Conservation (phyloP, 2,113 vertebrate species). For the Turdus rufiventris region DNA sequence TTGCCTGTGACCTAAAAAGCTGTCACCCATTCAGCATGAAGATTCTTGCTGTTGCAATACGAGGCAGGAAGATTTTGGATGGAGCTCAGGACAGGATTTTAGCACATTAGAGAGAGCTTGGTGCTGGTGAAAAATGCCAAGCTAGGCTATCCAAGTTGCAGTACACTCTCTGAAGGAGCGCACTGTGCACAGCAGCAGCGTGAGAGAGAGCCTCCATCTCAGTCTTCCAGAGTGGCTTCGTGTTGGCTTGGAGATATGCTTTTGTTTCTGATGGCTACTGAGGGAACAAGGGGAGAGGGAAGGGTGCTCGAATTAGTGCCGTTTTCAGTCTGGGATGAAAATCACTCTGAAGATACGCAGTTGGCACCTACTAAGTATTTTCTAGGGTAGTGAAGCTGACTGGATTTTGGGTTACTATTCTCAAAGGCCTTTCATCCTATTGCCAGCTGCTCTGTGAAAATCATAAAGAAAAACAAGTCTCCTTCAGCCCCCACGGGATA, state of each 20-base stretch:
- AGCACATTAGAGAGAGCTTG: not conserved
- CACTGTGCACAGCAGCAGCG: not conserved
- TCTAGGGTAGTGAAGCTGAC: not conserved
- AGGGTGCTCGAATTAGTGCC: not conserved
- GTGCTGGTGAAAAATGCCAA: not conserved
- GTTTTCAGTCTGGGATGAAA: not conserved
- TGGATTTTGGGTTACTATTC: not conserved
- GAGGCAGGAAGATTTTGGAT: not conserved
- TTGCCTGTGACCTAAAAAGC: not conserved
- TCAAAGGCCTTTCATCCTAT: not conserved
- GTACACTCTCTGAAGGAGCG: not conserved
- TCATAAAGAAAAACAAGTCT: not conserved
- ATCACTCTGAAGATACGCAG: not conserved
- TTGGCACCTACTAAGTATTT: not conserved
- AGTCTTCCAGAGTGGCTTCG: rapidly evolving
- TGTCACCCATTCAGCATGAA: not conserved
- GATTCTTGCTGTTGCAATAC: not conserved
- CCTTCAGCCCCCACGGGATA: not conserved
- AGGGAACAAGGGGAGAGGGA: not conserved
- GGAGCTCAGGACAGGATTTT: not conserved
- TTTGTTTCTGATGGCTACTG: not conserved
- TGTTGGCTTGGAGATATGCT: not conserved
- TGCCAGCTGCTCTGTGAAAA: not conserved
- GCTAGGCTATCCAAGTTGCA: not conserved
- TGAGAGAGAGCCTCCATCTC: not conserved